Conservation (phyloP, 1,140 invertebrate genomes). For the Orius laevigatus region DNA sequence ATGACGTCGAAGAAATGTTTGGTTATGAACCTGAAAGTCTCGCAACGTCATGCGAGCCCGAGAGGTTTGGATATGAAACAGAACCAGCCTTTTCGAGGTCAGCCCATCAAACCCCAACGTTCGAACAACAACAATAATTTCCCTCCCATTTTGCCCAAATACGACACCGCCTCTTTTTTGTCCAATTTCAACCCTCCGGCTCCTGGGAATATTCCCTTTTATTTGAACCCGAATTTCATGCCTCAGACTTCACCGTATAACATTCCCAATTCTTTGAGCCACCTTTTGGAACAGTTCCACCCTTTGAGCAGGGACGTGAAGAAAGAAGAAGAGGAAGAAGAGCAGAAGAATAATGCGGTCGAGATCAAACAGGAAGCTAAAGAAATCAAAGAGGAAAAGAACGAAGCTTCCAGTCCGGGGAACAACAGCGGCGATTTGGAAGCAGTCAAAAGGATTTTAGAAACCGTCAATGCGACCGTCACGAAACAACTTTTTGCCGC, state of each 20-base stretch:
- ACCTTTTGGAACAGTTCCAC: constrained; percentile 42
- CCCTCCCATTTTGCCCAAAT: constrained; percentile 52
- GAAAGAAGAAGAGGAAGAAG: constrained; percentile 10
- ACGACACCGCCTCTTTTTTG: constrained; percentile 43
- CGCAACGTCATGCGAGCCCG: constrained; percentile 24
- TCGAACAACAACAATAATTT: constrained; percentile 28
- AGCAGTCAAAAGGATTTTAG: constrained; percentile 52
- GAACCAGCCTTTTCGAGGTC: constrained; percentile 16
- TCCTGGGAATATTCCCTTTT: constrained; percentile 26
- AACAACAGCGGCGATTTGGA: constrained; percentile 32
- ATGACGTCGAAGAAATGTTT: constrained; percentile 99
- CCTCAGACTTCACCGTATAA: constrained; percentile 43
- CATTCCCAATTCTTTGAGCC: constrained; percentile 33
- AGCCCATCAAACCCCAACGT: constrained; percentile 7
- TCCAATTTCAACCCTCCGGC: constrained; percentile 28
- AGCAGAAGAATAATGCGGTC: constrained; percentile 4
- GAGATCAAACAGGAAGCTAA: constrained; percentile 11
- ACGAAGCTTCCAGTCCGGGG: constrained; percentile 27
- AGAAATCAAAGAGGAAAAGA: constrained; percentile 34
- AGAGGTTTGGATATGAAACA: constrained; percentile 17
- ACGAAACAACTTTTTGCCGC: constrained; percentile 54
- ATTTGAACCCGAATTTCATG: constrained; percentile 30
- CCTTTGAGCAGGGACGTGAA: constrained; percentile 17
- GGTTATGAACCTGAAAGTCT: constrained; percentile 69
- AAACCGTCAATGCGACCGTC: constrained; percentile 58